Base-by-base conservation (phyloP, 2,113 vertebrate genomes). In the Benthochromis sp. region DNA sequence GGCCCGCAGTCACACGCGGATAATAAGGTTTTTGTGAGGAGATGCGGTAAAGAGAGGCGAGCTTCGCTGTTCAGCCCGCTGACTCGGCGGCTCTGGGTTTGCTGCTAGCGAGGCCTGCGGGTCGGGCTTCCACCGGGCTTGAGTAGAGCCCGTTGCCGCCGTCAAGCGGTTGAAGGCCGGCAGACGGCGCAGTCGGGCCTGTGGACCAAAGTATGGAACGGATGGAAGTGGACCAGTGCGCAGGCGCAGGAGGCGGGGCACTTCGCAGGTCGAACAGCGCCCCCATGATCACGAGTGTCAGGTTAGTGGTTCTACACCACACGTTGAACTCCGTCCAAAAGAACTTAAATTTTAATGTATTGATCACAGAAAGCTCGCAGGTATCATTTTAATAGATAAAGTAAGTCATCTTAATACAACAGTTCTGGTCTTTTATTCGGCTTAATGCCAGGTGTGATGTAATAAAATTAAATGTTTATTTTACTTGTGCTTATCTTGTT, bases 191-290 rank as follows among this genome's bases (percentile, higher is more conserved):
- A 71, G 61, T 59, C 73, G 90, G 95, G 93, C 90, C 94, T 55
- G 91, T 76, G 86, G 50, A 88, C 79, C 85, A 3, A 21, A 84
- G 66, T 73, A 97, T 97, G 97, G 96, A 97, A 80, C 94, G 96
- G 90, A 97, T 97, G 97, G 96, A 97, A 92, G 96, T 97, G 84
- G 96, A 97, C 90, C 96, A 97, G 90, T 97, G 96, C 96, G 97
- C 96, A 96, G 93, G 96, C 97, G 96, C 86, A 38, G 96, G 96
- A 84, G 95, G 95, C 92, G 96, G 96, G 83, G 93, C 94, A 4
- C 95, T 97, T 5, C 96, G 97, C 43, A 95, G 97, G 83, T 97
- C 96, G 19, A 97, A 97, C 89, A 97, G 96, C 94, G 97, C 97
- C 93, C 96, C 97, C 82, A 97, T 97, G 96, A 97, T 97, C 91